Conservation (phyloP, 2,797 vertebrate genomes). For the Vultur gryphus region DNA sequence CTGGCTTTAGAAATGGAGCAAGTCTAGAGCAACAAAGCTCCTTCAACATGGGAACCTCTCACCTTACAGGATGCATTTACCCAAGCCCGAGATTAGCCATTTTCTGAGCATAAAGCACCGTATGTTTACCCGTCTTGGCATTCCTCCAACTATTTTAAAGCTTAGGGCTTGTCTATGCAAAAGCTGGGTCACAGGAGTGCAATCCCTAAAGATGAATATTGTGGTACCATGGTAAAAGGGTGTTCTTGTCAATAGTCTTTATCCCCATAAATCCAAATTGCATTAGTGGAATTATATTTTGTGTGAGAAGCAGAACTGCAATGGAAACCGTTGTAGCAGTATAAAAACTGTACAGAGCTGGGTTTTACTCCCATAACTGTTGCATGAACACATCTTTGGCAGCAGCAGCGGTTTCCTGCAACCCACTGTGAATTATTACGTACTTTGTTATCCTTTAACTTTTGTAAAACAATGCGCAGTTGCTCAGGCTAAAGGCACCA, state of each 20-base stretch:
- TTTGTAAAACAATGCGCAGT: not conserved
- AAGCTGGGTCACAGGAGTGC: not conserved
- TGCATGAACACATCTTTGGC: not conserved
- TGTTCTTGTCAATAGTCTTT: fast-evolving
- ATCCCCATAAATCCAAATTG: not conserved
- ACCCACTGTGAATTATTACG: not conserved
- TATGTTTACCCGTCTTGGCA: fast-evolving
- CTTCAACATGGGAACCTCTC: not conserved
- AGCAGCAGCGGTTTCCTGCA: not conserved
- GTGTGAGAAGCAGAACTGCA: not conserved
- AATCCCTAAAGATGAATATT: fast-evolving
- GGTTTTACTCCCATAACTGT: not conserved
- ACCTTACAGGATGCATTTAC: not conserved
- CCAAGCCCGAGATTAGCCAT: not conserved
- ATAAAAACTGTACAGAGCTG: not conserved
- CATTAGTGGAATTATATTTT: not conserved
- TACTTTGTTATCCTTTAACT: conserved; percentile 38
- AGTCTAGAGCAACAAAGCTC: not conserved
- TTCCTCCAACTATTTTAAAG: not conserved
- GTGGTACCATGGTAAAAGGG: not conserved
- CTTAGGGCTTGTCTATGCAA: not conserved
- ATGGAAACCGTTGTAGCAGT: fast-evolving
- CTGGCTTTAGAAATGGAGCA: not conserved
- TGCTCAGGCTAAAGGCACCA: not conserved
- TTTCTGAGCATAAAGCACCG: not conserved